A percentile compares a stretch with the other conserved stretches of the same genome.
Evolutionary conservation across 2,888 invertebrate genomes (phyloP).

Genomic region (Dynastes hyllus): DNA sequence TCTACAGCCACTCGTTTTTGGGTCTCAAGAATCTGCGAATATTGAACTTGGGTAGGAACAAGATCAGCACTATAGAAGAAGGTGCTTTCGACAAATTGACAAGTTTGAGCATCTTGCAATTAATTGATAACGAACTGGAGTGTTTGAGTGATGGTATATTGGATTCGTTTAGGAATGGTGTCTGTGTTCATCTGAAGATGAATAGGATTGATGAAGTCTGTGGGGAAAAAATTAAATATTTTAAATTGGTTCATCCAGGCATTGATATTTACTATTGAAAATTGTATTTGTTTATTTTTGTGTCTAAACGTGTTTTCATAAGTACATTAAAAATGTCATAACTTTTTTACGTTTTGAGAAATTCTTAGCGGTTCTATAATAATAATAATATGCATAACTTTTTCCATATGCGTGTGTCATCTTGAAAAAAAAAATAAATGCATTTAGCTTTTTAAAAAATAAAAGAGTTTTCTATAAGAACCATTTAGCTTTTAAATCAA

Average conservation of each 20-base stretch:
- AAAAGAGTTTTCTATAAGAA: too few species aligned
- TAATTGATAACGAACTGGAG: slow-evolving; percentile 10
- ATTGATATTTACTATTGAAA: slow-evolving; percentile 15
- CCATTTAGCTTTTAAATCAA: too few species aligned
- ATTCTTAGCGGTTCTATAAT: too few species aligned
- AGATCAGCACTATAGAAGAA: not conserved
- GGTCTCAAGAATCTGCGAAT: not conserved
- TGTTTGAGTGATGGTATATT: slow-evolving; percentile 25
- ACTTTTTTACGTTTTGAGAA: too few species aligned
- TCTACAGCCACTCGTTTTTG: not conserved
- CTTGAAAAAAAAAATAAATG: too few species aligned
- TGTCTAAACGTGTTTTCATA: too few species aligned
- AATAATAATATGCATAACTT: too few species aligned
- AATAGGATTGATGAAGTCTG: not conserved
- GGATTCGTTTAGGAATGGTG: slow-evolving; percentile 11
- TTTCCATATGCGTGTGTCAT: too few species aligned
- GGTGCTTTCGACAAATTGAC: slow-evolving; percentile 1
- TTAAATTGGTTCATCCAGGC: not conserved
- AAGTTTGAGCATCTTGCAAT: slow-evolving; percentile 16
- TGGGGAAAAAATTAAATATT: not conserved
- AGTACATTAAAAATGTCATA: too few species aligned
- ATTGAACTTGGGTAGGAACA: slow-evolving; percentile 2
- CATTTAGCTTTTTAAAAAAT: too few species aligned
- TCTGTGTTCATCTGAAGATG: not conserved
- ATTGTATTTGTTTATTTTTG: not conserved